Conservation (phyloP, 2,888 invertebrate genomes). For the Drosophila monieri region DNA sequence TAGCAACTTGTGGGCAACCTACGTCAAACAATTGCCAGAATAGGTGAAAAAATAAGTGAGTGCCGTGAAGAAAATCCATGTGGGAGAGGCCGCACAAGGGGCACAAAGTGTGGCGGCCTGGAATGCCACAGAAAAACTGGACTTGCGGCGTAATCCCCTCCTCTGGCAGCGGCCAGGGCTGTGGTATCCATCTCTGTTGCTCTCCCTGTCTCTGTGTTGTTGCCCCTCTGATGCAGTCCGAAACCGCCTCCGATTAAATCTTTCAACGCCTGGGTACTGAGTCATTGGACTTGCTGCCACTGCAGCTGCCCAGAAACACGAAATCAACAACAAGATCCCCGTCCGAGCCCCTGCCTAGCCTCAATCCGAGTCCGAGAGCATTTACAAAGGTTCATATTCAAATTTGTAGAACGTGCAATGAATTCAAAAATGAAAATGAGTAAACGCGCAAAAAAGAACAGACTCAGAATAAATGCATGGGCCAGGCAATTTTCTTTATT, state of each 20-base stretch:
- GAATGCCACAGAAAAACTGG: constrained; percentile 49
- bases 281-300: constrained; percentile 65
- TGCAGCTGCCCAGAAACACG: constrained; percentile 52
- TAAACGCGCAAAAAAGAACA: constrained; percentile 62
- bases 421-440: constrained; percentile 71
- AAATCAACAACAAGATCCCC: constrained; percentile 11
- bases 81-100: constrained; percentile 22
- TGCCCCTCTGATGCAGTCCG: constrained; percentile 10
- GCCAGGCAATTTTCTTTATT: constrained; percentile 47
- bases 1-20: neutral
- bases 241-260: constrained; percentile 70
- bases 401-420: constrained; percentile 79
- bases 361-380: constrained; percentile 17
- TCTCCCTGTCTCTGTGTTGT: neutral
- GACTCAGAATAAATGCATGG: constrained; percentile 53
- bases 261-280: constrained; percentile 77
- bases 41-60: neutral
- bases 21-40: neutral
- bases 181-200: neutral
- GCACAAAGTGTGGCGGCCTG: constrained; percentile 7
- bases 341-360: constrained; percentile 8
- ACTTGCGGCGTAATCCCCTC: constrained; percentile 9
- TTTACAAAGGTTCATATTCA: constrained; percentile 71
- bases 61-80: neutral
- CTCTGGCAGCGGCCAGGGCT: constrained; percentile 5